Conservation (phyloP, 2,888 invertebrate species). For the Acrocyrtus sp. region DNA sequence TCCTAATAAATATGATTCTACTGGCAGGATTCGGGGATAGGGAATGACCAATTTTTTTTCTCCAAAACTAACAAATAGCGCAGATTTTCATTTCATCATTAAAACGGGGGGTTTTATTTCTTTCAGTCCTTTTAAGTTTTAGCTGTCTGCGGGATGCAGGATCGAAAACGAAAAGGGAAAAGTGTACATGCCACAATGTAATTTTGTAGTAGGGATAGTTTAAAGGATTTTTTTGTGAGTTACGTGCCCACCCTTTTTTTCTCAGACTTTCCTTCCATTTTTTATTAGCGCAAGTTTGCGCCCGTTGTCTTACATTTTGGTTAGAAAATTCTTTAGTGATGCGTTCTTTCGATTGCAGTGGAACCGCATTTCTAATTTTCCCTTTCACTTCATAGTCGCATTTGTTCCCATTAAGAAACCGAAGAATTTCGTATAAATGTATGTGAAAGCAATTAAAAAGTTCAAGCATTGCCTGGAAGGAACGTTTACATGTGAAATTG, state of each 20-base stretch:
- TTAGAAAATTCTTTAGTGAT: conserved; percentile 3
- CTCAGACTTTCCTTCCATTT: conserved; percentile 34
- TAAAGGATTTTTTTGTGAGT: conserved; percentile 30
- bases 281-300: conserved; percentile 19
- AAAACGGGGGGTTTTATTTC: no score
- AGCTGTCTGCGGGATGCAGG: background rate
- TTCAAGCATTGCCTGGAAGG: background rate
- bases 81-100: no score
- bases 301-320: conserved; percentile 1
- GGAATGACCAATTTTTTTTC: no score
- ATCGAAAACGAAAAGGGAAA: background rate
- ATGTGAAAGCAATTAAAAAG: background rate
- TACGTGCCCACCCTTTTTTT: conserved; percentile 37
- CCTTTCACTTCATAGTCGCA: background rate
- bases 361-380: background rate
- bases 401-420: background rate
- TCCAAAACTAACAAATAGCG: no score
- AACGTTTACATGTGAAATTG: background rate
- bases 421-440: background rate
- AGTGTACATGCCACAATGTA: conserved; percentile 21
- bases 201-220: conserved; percentile 40
- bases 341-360: background rate
- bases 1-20: no score
- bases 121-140: no score
- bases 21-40: no score